Evolutionary conservation across 2,888 invertebrate genomes (phyloP), one percentile per base, ranked within the genome.

Genomic region (Synergus umbraculus): DNA sequence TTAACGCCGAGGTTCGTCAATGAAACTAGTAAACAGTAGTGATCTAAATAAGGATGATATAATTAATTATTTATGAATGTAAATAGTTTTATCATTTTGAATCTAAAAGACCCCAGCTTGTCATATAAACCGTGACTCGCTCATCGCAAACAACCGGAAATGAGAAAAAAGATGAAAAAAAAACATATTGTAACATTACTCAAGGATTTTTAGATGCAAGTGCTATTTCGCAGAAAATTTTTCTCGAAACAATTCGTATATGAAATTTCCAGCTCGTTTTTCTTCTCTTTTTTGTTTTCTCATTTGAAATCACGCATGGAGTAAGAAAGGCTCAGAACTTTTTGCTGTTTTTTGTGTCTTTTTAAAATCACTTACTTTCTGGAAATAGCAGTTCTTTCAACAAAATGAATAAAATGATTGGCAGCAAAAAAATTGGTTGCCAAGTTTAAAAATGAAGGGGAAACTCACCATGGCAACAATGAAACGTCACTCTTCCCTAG

Each of bases 351-450:
- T 37, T 37, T 37, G 37, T 49, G 37, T n/a, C 37, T 69, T 49
- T 67, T 29, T 12, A 49, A 15, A 15, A 29, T 65, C 37, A 58
- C 18, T 65, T 29, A 49, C 4, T 49, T 29, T 69, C 29, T 15
- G 29, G 15, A 49, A 29, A 69, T 5, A n/a, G n/a, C 37, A n/a
- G 3, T 37, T 54, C 41, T 54, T 41, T 73, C 54, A 29, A 37
- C 4, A 37, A 54, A 15, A 49, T 4, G n/a, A 54, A 54, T 54
- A 37, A 73, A 73, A 73, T 69, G 73, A 73, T 54, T 73, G 73
- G 73, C 73, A 37, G 73, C 54, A n/a, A 37, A 73, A 54, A 73
- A 73, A 73, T 54, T 73, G 73, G 73, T 73, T 54, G 73, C 54
- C n/a, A 9, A 12, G 73, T 73, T 73, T 73, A 9, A n/a, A 73